phyloP scores from a whole-genome alignment of 2,888 invertebrate species.

The Rhimphoctona megacephalus region DNA sequence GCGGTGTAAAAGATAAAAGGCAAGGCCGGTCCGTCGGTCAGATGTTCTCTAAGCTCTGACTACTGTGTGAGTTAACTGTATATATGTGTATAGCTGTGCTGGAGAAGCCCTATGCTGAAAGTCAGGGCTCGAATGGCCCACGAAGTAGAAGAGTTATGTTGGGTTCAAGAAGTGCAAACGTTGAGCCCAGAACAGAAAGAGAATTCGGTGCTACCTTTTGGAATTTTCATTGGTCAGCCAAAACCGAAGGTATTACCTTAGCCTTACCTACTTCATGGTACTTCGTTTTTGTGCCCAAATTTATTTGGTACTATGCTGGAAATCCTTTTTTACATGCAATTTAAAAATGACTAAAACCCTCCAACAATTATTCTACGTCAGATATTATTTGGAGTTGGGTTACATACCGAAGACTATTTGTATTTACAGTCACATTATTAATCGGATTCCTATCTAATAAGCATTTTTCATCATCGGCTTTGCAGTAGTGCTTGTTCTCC shows the following conservation, averaged over 20 bases:
- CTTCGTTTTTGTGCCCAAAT: constrained; percentile 30
- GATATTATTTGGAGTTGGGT: background rate
- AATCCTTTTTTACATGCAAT: constrained; percentile 3
- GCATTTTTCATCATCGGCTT: constrained; percentile 51
- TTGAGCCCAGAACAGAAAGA: constrained; percentile 47
- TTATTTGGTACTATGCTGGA: background rate
- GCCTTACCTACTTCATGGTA: constrained; percentile 32
- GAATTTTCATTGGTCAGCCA: constrained; percentile 50
- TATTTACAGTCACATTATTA: constrained; percentile 58
- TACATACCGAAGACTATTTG: background rate
- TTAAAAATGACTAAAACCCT: background rate
- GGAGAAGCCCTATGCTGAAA: constrained; percentile 36
- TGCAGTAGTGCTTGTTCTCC: constrained; percentile 39
- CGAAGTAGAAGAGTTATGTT: constrained; percentile 57
- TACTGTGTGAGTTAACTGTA: constrained; percentile 30
- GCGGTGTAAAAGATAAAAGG: constrained; percentile 65
- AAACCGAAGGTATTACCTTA: constrained; percentile 37
- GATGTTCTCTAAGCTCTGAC: constrained; percentile 63
- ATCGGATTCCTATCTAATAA: constrained; percentile 65
- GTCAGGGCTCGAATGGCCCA: constrained; percentile 49
- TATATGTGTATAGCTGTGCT: constrained; percentile 30
- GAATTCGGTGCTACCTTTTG: constrained; percentile 49
- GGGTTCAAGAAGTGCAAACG: constrained; percentile 64
- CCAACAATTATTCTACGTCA: background rate
- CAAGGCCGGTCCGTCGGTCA: constrained; percentile 66